phyloP scores from a whole-genome alignment of 2,113 vertebrate species.

The Willisornis vidua region DNA sequence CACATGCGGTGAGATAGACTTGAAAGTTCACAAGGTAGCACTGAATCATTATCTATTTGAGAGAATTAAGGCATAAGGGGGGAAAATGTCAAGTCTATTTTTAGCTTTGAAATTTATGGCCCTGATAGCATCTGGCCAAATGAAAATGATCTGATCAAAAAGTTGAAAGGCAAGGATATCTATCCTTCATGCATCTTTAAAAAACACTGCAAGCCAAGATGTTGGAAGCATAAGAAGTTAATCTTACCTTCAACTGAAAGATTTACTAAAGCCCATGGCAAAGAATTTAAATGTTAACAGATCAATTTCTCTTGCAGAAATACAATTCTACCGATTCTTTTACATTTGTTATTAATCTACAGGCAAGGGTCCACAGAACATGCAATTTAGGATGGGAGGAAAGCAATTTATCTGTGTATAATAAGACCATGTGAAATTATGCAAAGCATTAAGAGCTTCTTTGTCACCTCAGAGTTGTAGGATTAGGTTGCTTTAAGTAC shows the following conservation, averaged over 20 bases:
- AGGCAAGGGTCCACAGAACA: neutral
- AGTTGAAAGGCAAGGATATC: neutral
- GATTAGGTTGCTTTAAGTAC: neutral
- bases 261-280: conserved; percentile 14
- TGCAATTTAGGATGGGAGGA: neutral
- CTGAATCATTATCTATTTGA: conserved; percentile 14
- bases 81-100: conserved; percentile 6
- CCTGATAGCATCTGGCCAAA: neutral
- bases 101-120: conserved; percentile 35
- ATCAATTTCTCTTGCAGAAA: conserved; percentile 28
- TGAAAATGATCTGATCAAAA: conserved; percentile 2
- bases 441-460: neutral
- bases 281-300: conserved; percentile 35
- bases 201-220: neutral
- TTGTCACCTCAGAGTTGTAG: neutral
- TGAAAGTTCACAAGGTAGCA: conserved; percentile 20
- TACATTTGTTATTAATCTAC: conserved; percentile 16
- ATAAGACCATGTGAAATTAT: neutral
- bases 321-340: neutral
- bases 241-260: conserved; percentile 30
- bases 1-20: neutral
- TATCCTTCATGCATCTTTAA: conserved; percentile 18
- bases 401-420: neutral
- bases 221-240: neutral
- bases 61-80: conserved; percentile 32